Evolutionary conservation across 2,113 vertebrate genomes (phyloP).

Genomic region (Stigmatopora nigra): DNA sequence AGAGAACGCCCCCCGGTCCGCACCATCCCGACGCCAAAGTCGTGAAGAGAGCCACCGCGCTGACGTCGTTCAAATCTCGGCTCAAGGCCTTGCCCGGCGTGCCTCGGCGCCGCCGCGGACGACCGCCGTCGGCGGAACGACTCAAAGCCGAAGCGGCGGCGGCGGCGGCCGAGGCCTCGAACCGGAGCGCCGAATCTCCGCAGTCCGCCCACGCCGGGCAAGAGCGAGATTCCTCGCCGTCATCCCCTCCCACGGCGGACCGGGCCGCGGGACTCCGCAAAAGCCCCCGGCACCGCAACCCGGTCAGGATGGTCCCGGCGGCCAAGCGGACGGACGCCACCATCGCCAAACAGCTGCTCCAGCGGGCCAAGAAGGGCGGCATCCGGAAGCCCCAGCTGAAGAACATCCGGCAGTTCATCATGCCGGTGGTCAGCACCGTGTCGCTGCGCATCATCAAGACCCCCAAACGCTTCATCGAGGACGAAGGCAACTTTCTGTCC

Average conservation of each 20-base stretch:
- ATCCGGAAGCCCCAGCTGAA: conserved; percentile 92
- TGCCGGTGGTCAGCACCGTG: conserved; percentile 96
- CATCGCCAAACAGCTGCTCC: conserved; percentile 92
- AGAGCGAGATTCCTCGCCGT: conserved; percentile 52
- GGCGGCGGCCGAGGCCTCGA: conserved; percentile 67
- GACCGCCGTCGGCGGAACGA: conserved; percentile 86
- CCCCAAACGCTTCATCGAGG: conserved; percentile 95
- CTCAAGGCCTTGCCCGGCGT: conserved; percentile 83
- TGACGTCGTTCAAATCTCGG: conserved; percentile 86
- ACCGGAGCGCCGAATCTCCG: conserved; percentile 67
- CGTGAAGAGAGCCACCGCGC: conserved; percentile 88
- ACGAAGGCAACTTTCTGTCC: conserved; percentile 79
- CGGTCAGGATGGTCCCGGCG: conserved; percentile 88
- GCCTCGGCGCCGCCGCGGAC: conserved; percentile 77
- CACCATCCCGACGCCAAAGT: conserved; percentile 64
- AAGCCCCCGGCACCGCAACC: conserved; percentile 90
- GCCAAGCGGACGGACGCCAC: conserved; percentile 91
- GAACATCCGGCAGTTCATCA: conserved; percentile 96
- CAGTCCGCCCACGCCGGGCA: conserved; percentile 45
- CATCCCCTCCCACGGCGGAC: conserved; percentile 72
- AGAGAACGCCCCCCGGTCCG: conserved; percentile 70
- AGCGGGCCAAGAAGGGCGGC: conserved; percentile 92
- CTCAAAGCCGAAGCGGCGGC: conserved; percentile 76
- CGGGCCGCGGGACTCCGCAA: conserved; percentile 75
- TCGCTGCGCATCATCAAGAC: conserved; percentile 96